Evolutionary conservation across 1,140 invertebrate species (phyloP), one percentile per base, ranked within the genome.

Genomic region (Leptinotarsa texana): DNA sequence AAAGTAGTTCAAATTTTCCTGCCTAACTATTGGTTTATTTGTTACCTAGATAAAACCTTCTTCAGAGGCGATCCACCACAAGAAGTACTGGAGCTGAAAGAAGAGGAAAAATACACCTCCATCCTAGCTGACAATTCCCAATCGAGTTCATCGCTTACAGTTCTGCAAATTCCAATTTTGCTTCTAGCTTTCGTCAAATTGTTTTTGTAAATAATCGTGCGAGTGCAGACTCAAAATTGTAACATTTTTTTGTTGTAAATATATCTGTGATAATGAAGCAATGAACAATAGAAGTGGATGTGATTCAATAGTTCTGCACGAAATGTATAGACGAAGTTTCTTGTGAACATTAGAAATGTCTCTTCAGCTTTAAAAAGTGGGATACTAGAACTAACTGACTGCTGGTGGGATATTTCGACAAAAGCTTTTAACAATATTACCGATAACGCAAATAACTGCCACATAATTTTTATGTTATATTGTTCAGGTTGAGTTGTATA

Each of bases 221-320:
- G 48, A 74, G 63, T 75, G 47, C 74, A 71, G 62, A 61, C 68
- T 74, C 66, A 69, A 74, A 74, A 69, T 74, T 69, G 61, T 74
- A 33, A 47, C 62, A 68, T n/a, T 75, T 49, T 21, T 69, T 22
- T 74, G 33, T 11, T 81, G 77, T 80, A 80, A 75, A 81, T 78
- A 81, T 75, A 74, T 81, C 80, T 81, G 80, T 81, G 80, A 81
- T 81, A 81, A 79, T 77, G 71, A 75, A 42, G 42, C 62, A 75
- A 63, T 72, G 49, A 57, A 72, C 57, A 72, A 69, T 33, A 69
- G 21, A 21, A 67, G 22, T 67, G 24, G 68, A 69, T 69, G 68
- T 69, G 33, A 69, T 69, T 69, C n/a, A n/a, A 42, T 69, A 49
- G 68, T 69, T 48, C 48, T 51, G 68, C 68, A 69, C 65, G 27